Percentiles rank a stretch among this genome's conserved stretches.
Evolutionary conservation across 2,113 vertebrate genomes (phyloP).

Genomic region (Ranitomeya variabilis): DNA sequence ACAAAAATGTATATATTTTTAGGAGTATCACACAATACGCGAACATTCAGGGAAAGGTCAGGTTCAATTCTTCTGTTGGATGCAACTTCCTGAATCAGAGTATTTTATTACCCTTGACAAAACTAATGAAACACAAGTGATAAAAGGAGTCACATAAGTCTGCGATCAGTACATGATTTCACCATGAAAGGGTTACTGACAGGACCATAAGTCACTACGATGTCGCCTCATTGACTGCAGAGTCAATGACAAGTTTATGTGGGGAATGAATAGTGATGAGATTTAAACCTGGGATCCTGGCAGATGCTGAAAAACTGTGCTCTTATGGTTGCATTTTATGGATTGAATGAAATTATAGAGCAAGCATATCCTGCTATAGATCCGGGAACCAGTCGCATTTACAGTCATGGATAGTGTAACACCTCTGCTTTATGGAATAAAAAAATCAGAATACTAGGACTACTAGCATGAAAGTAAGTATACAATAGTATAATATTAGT

Average conservation of each 20-base stretch:
- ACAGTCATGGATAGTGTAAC: not conserved
- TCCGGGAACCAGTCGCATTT: not conserved
- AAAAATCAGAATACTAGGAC: not conserved
- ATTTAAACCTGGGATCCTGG: conserved; percentile 11
- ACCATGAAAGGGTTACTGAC: conserved; percentile 16
- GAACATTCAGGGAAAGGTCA: not conserved
- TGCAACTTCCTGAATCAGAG: not conserved
- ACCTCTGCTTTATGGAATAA: not conserved
- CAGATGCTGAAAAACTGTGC: not conserved
- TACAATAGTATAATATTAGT: not conserved
- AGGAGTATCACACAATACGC: not conserved
- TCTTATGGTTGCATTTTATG: not conserved
- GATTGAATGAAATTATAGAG: not conserved
- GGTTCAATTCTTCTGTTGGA: not conserved
- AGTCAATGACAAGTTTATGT: conserved; percentile 26
- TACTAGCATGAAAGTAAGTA: not conserved
- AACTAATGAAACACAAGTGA: not conserved
- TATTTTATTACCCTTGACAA: conserved; percentile 19
- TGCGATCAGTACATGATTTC: not conserved
- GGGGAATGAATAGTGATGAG: conserved; percentile 28
- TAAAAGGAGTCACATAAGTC: conserved; percentile 22
- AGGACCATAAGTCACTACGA: conserved; percentile 16
- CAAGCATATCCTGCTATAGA: not conserved
- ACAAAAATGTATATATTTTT: not conserved
- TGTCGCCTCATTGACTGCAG: conserved; percentile 4